A percentile compares a stretch with the other conserved stretches of the same genome.
phyloP scores from a whole-genome alignment of 2,888 invertebrate genomes.

The Sphecodes monilicornis region DNA sequence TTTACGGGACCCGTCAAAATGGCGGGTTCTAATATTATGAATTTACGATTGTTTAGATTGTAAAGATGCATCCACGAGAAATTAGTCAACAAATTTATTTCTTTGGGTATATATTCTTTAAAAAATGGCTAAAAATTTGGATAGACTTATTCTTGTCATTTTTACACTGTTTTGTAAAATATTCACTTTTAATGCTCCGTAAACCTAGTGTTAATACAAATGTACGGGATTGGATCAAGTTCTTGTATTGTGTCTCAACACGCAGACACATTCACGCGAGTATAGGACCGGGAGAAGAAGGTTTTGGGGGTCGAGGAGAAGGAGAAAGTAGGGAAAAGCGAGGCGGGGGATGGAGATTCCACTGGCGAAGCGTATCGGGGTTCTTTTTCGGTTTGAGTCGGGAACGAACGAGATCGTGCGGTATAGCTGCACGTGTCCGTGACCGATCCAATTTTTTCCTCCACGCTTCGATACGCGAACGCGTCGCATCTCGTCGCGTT shows the following conservation, averaged over 20 bases:
- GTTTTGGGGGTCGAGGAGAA: background rate
- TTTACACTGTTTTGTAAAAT: too few species aligned
- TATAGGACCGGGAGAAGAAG: background rate
- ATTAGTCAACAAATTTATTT: too few species aligned
- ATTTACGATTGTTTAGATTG: too few species aligned
- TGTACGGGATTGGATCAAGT: background rate
- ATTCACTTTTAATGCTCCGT: too few species aligned
- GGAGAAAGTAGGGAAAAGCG: conserved; percentile 15
- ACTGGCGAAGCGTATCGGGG: conserved; percentile 41
- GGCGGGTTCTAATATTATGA: too few species aligned
- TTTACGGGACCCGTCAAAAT: too few species aligned
- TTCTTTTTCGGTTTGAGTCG: conserved; percentile 62
- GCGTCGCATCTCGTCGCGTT: conserved; percentile 27
- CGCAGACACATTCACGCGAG: background rate
- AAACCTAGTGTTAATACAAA: too few species aligned
- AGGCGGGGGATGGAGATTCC: conserved; percentile 14
- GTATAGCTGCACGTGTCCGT: conserved; percentile 76
- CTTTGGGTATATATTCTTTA: too few species aligned
- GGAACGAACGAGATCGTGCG: conserved; percentile 53
- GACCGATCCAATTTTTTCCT: conserved; percentile 76
- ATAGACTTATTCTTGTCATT: too few species aligned
- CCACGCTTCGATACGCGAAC: conserved; percentile 57
- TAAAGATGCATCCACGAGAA: too few species aligned
- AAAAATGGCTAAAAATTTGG: too few species aligned
- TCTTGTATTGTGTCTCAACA: background rate